These are phyloP conservation scores for Maniola hyperantus DNA, from an alignment of 2,888 invertebrate genomes.

Conservation along the genomic window DNA sequence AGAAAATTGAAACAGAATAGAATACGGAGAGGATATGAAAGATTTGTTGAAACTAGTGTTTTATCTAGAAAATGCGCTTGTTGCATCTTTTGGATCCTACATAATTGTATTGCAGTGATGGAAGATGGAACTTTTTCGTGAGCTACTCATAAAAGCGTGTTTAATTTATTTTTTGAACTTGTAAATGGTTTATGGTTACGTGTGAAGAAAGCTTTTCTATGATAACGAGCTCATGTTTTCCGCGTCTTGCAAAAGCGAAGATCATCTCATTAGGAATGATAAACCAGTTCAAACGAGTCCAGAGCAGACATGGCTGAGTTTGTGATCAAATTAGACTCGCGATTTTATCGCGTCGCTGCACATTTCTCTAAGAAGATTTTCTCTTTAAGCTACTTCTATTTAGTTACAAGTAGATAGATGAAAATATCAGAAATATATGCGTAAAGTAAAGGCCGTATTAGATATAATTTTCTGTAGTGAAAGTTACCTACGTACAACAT, in stretches of 20 bases:
- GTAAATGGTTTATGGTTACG: neutral
- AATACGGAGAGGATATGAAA: no score
- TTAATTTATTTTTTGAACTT: neutral
- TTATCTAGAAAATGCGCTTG: no score
- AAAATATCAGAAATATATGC: no score
- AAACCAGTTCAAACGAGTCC: conserved; percentile 38
- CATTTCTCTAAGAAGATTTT: conserved; percentile 16
- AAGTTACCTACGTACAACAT: no score
- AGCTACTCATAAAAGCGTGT: neutral
- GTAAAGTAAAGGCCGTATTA: no score
- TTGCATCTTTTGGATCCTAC: no score
- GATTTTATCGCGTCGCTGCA: conserved; percentile 32
- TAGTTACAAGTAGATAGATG: no score
- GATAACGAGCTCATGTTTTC: conserved; percentile 45
- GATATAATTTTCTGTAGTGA: no score
- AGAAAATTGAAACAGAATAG: no score
- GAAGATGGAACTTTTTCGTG: neutral
- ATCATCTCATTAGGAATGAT: conserved; percentile 43
- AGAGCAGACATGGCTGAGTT: conserved; percentile 21
- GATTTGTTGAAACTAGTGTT: no score
- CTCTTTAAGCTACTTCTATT: neutral
- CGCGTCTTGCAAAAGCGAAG: conserved; percentile 40
- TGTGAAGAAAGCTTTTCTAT: conserved; percentile 27
- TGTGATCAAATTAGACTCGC: conserved; percentile 17
- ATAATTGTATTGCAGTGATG: no score